Evolutionary conservation across 2,797 vertebrate genomes (phyloP), one percentile per base, ranked within the genome.

Genomic region (Allobates femoralis): DNA sequence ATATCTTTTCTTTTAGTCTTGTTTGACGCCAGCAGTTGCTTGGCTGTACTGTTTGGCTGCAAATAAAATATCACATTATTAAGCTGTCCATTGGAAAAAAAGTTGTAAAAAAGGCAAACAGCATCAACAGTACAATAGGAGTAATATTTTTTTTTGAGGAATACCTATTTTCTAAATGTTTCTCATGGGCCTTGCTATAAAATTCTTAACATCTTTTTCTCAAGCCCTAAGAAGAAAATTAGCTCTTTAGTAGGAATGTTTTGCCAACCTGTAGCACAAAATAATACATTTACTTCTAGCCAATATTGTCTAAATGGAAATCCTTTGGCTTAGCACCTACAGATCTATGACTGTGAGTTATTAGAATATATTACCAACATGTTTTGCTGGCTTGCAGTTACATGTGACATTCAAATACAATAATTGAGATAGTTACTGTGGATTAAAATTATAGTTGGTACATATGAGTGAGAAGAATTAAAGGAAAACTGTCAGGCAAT

Each of bases 21-120:
- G 90, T 89, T 90, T 87, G 89, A 91, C 85, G 94, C 94, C 32
- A 96, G 90, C 26, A 95, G 91, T 37, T 94, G 92, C 90, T 92
- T 93, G 0, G 93, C 92, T 0, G 92, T 90, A 69, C 89, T 87
- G 90, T 93, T 93, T 0, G 91, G 90, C 95, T 96, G 90, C 7
- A 82, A 91, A 89, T 75, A 88, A 55, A 76, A 69, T 21, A 81
- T 34, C 18, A 23, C 19, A 71, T 71, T 71, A 11, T 18, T 34
- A 41, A 23, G 11, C 41, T 37, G 34, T 11, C 16, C 26, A 16
- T 64, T 28, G 26, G 14, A 8, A 37, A 37, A 6, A 71, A 41
- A 71, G 14, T 3, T 30, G 3, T 14, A 0, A 41, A 41, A 1
- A 2, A n/a, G n/a, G n/a, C n/a, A n/a, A n/a, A n/a, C n/a, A n/a